Conservation (phyloP, 2,888 invertebrate genomes). For the Caenorhabditis angaria region DNA sequence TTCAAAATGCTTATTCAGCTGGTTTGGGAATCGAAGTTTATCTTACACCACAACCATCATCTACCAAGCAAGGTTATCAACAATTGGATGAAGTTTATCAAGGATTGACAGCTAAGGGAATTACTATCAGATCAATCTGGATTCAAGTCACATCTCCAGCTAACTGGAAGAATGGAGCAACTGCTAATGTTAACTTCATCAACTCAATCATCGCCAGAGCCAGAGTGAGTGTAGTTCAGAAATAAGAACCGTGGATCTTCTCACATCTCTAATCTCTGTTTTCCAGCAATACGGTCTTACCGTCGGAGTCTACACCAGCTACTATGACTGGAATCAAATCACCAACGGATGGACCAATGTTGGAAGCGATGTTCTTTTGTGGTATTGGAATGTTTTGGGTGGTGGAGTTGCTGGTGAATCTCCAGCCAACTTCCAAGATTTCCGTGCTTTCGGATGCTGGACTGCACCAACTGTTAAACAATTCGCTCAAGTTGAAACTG, state of each 20-base stretch:
- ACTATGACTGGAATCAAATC: conserved; percentile 58
- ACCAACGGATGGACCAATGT: conserved; percentile 43
- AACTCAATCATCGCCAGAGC: conserved; percentile 44
- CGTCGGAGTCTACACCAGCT: conserved; percentile 55
- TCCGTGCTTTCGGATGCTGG: conserved; percentile 55
- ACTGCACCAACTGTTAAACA: conserved; percentile 50
- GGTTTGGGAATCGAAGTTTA: conserved; percentile 55
- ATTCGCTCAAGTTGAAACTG: conserved; percentile 52
- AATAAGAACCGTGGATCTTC: no score
- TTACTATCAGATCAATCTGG: conserved; percentile 54
- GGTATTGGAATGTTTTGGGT: conserved; percentile 57
- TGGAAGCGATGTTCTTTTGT: conserved; percentile 39
- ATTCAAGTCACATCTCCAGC: conserved; percentile 59
- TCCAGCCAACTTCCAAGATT: conserved; percentile 50
- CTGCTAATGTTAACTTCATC: conserved; percentile 53
- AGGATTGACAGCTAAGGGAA: conserved; percentile 43
- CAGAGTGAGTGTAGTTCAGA: conserved; percentile 39
- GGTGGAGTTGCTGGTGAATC: conserved; percentile 49
- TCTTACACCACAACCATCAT: conserved; percentile 56
- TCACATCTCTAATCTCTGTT: not conserved
- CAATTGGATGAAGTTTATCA: conserved; percentile 55
- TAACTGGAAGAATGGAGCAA: conserved; percentile 48
- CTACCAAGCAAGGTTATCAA: conserved; percentile 43
- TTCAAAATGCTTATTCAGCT: conserved; percentile 54
- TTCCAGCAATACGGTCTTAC: conserved; percentile 46